Percentiles rank a stretch among this genome's conserved stretches.
These are phyloP conservation scores for Oreocharis arfaki DNA, from an alignment of 2,113 vertebrate genomes.

Conservation along the genomic window DNA sequence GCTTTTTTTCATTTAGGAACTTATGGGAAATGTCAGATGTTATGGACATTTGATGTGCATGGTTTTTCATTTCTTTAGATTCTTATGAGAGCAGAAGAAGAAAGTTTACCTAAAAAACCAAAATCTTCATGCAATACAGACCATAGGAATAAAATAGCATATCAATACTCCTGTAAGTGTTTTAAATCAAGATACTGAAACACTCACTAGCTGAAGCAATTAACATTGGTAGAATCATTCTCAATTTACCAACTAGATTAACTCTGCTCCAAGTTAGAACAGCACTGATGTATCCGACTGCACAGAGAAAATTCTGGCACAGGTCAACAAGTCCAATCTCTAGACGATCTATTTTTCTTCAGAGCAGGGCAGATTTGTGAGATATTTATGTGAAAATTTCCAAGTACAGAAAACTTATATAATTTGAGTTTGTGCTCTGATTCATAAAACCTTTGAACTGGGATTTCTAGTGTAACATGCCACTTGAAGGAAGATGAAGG, in stretches of 20 bases:
- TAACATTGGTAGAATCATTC: background rate
- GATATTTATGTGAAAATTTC: background rate
- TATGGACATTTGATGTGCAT: background rate
- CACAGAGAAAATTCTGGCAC: background rate
- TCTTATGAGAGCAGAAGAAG: background rate
- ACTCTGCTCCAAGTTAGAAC: background rate
- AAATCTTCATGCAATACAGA: background rate
- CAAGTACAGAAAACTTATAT: background rate
- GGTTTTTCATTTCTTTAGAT: background rate
- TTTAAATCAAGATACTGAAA: background rate
- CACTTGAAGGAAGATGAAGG: background rate
- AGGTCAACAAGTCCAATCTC: background rate
- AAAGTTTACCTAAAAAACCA: background rate
- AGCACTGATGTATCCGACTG: fast-evolving
- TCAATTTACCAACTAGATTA: background rate
- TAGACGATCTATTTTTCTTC: background rate
- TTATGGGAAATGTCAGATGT: background rate
- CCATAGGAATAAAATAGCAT: background rate
- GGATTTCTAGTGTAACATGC: background rate
- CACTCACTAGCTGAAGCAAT: background rate
- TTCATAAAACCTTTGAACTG: background rate
- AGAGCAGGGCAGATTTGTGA: background rate
- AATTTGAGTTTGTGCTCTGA: background rate
- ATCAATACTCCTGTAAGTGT: background rate
- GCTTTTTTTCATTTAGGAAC: background rate